phyloP scores from a whole-genome alignment of 2,113 vertebrate species.

The Glaucomys volans region DNA sequence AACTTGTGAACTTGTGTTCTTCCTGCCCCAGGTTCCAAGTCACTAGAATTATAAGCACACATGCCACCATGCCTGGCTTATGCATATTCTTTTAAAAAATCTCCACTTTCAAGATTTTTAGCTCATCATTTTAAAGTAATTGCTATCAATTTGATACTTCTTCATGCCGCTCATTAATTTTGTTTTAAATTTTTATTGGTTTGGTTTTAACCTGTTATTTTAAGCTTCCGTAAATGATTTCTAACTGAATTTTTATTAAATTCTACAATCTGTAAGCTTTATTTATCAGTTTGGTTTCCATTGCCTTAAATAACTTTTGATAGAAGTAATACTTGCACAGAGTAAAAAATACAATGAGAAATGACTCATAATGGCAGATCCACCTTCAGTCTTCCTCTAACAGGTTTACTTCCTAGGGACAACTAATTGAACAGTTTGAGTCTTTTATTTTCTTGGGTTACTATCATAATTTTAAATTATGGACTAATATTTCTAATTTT shows the following conservation, averaged over 20 bases:
- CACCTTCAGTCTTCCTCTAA: neutral
- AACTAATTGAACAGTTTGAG: neutral
- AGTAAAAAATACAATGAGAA: neutral
- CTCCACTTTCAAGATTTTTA: neutral
- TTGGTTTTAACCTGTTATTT: neutral
- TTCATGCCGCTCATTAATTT: neutral
- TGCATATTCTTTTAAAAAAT: neutral
- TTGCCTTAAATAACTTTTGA: neutral
- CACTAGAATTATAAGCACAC: no score
- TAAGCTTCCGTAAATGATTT: neutral
- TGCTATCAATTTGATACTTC: neutral
- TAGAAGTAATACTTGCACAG: neutral
- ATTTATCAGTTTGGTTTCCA: neutral
- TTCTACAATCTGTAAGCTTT: neutral
- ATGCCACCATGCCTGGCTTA: no score
- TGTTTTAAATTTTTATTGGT: neutral
- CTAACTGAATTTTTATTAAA: neutral
- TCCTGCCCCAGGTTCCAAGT: neutral
- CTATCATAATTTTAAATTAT: neutral
- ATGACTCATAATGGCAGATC: neutral
- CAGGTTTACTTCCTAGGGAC: neutral
- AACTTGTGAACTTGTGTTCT: neutral
- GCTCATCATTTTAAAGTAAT: neutral
- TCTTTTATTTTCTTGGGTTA: neutral
- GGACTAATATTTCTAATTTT: neutral